Evolutionary conservation across 2,797 vertebrate genomes (phyloP), one percentile per base, ranked within the genome.

Genomic region (Lerista edwardsae): DNA sequence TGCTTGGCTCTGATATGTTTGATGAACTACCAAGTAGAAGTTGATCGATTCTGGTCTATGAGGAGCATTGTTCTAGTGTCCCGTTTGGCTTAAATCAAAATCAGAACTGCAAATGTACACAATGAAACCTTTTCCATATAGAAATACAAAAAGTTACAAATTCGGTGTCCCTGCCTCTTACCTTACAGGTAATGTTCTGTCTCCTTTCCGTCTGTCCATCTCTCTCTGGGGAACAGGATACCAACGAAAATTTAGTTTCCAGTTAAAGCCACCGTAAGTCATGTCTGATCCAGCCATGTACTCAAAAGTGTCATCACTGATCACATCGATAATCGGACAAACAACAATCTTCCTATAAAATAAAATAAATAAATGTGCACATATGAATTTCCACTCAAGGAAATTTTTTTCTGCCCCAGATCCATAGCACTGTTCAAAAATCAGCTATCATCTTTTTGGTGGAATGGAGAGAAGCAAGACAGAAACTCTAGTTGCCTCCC

Each of bases 271-370:
- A 0, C 98, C 98, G 0, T 99, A 99, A 3, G 98, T 99, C 98
- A 99, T 99, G 88, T 99, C 98, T 0, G 98, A 99, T 0, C 98
- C 98, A 3, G 98, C 98, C 98, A 99, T 98, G 94, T 99, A 99
- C 91, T 99, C 98, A 68, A 99, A 99, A 0, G 98, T 99, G 88
- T 99, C 98, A 19, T 99, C 98, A 1, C 98, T 99, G 96, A 99
- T 99, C 80, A 98, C 97, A 67, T 98, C 97, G 39, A 98, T 98
- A 92, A 98, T 98, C 0, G 97, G 97, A 65, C 97, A 98, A 27
- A 98, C 97, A 84, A 98, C 97, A 2, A 97, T 96, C 84, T 91
- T 97, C 93, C 97, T 98, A 93, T 0, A 88, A 86, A 82, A 84
- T 79, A 89, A 83, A 71, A 10, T 62, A 86, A 76, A 51, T 29